Base-by-base conservation (phyloP, 1,140 invertebrate species). In the Drosophila asahinai region DNA sequence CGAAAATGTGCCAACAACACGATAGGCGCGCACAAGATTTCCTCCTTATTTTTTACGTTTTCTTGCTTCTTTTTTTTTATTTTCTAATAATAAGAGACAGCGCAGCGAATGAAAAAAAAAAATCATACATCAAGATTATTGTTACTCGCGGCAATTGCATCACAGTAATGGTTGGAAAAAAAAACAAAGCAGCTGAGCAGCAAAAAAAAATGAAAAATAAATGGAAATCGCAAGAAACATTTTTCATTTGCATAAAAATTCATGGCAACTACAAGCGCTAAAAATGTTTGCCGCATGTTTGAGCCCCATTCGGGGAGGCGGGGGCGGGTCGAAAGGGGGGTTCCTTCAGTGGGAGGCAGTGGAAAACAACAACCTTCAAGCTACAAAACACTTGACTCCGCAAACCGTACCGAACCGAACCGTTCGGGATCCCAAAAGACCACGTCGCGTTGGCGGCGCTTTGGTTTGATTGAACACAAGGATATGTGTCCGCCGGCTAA, bases 401-500 rank as follows among this genome's bases (percentile, higher is more conserved):
- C 61, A 36, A 64, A 73, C 80, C 61, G 67, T 36, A 63, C 48
- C 48, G 38, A 67, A 43, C 62, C 40, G 22, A 36, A 1, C 22
- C 8, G 52, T 42, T 51, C 71, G 65, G 33, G 40, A 65, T 65
- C 11, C 19, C 52, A 27, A 60, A 38, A 63, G 52, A 68, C 40
- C 71, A 38, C 67, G 58, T 47, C 76, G 66, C 77, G 89, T 84
- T 91, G 89, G 82, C 80, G 86, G 80, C 89, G 81, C 83, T 84
- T 87, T 82, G 83, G 79, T 91, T 91, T 91, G 89, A 91, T 89
- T 91, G 89, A 91, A 86, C 89, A 86, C 89, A 90, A 91, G 90
- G 89, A 91, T 91, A 91, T 91, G 77, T 91, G 89, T 92, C 90
- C 84, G 84, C 68, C 57, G 86, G 83, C 77, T 12, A 65, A 45